A percentile compares a stretch with the other conserved stretches of the same genome.
These are phyloP conservation scores for Scophthalmus maximus DNA, from an alignment of 2,113 vertebrate genomes.

Conservation along the genomic window DNA sequence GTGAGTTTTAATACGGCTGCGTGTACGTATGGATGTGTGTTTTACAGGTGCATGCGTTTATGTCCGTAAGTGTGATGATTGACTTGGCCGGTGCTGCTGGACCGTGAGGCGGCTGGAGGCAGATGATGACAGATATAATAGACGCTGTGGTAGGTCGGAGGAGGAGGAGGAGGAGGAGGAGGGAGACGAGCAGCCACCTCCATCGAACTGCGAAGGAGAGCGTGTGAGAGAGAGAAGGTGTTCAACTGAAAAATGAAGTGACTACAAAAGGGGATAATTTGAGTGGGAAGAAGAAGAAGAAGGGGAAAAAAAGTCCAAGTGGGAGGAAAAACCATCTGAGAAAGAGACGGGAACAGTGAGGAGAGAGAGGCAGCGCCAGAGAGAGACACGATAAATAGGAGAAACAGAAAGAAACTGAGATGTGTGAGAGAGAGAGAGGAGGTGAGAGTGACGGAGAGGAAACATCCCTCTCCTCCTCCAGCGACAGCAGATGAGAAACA, in stretches of 20 bases:
- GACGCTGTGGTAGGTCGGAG: slow-evolving; percentile 72
- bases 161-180: slow-evolving; percentile 39
- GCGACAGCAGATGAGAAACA: slow-evolving; percentile 67
- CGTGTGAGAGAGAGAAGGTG: slow-evolving; percentile 53
- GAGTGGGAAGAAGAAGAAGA: neutral
- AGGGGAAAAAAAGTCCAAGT: neutral
- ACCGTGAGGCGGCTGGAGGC: slow-evolving; percentile 41
- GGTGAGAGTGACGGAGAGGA: slow-evolving; percentile 46
- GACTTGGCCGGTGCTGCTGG: slow-evolving; percentile 45
- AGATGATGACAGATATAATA: slow-evolving; percentile 69
- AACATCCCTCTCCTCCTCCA: slow-evolving; percentile 38
- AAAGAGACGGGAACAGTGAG: slow-evolving; percentile 13
- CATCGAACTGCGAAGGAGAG: slow-evolving; percentile 16
- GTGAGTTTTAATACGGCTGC: slow-evolving; percentile 42
- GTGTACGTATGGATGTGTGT: slow-evolving; percentile 28
- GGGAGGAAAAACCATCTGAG: slow-evolving; percentile 36
- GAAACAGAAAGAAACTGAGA: slow-evolving; percentile 73
- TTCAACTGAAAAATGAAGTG: slow-evolving; percentile 68
- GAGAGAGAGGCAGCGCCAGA: slow-evolving; percentile 18
- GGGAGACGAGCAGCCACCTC: slow-evolving; percentile 54
- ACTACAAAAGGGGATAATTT: slow-evolving; percentile 14
- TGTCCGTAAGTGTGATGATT: slow-evolving; percentile 47
- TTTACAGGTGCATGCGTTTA: slow-evolving; percentile 60
- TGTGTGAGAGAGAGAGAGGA: slow-evolving; percentile 55
- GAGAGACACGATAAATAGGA: slow-evolving; percentile 54